Percentiles rank a stretch among this genome's conserved stretches.
Conservation (phyloP, 2,888 invertebrate genomes). For the Agonopterix heracliana region DNA sequence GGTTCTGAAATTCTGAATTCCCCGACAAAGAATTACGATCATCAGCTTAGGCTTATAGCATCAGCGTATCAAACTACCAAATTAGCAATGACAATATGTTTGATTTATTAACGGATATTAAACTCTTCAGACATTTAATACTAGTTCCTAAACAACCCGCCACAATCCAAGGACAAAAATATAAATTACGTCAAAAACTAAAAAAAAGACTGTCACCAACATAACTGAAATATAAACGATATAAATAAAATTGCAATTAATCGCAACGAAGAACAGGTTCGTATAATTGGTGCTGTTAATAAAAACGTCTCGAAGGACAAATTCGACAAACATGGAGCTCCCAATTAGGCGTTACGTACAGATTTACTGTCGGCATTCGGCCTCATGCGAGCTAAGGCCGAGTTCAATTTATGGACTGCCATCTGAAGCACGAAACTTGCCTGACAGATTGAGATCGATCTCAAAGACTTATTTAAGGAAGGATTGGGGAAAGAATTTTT, state of each 20-base stretch:
- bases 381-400: slow-evolving; percentile 17
- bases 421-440: slow-evolving; percentile 17
- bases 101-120: no score
- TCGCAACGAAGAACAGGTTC: slow-evolving; percentile 15
- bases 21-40: no score
- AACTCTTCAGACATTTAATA: no score
- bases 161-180: no score
- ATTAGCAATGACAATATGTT: no score
- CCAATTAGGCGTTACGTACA: slow-evolving; percentile 32
- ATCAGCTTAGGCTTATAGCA: no score
- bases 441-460: slow-evolving; percentile 17
- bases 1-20: no score
- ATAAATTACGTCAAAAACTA: neutral
- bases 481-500: no score
- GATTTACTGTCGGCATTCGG: slow-evolving; percentile 27
- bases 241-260: slow-evolving; percentile 9
- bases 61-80: no score
- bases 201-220: neutral
- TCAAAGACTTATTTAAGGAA: neutral
- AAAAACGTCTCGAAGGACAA: slow-evolving; percentile 30
- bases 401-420: slow-evolving; percentile 29
- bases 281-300: slow-evolving; percentile 36
- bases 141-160: no score
- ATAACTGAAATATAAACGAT: neutral
- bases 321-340: slow-evolving; percentile 35